A percentile compares a stretch with the other conserved stretches of the same genome.
These are phyloP conservation scores for Sebastes itinus DNA, from an alignment of 2,797 vertebrate genomes.

Conservation along the genomic window DNA sequence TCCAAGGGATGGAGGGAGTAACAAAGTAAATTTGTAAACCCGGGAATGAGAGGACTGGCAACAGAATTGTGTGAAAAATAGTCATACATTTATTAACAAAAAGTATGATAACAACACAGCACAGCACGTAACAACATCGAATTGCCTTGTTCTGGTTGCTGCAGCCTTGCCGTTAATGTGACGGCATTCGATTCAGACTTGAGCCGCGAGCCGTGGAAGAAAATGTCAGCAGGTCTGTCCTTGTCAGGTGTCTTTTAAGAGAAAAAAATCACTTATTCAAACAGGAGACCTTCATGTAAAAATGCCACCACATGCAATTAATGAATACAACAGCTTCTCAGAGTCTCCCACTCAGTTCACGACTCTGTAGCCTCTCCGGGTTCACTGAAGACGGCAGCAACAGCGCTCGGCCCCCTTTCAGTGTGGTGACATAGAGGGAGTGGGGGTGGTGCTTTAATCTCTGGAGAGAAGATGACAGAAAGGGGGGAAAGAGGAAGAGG, in stretches of 20 bases:
- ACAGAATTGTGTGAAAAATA: too few species aligned
- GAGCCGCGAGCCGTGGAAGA: not conserved
- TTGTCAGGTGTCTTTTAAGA: not conserved
- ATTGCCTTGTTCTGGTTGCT: too few species aligned
- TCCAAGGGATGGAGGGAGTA: too few species aligned
- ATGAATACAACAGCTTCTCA: not conserved
- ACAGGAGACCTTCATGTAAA: not conserved
- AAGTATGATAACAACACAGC: too few species aligned
- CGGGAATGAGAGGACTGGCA: too few species aligned
- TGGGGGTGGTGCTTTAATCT: constrained; percentile 22
- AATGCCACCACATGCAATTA: not conserved
- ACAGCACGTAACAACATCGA: too few species aligned
- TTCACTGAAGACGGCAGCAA: not conserved
- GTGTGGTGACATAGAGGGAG: not conserved
- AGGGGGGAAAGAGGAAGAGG: not conserved
- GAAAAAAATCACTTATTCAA: not conserved
- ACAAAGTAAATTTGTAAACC: too few species aligned
- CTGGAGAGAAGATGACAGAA: constrained; percentile 11
- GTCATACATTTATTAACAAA: too few species aligned
- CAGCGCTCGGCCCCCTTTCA: constrained; percentile 1
- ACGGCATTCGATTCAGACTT: not conserved
- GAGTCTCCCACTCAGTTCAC: not conserved
- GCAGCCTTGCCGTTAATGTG: not conserved
- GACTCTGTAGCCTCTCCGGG: not conserved
- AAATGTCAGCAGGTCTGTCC: not conserved